Conservation (phyloP, 2,888 invertebrate genomes). For the Diachrysia chrysitis region DNA sequence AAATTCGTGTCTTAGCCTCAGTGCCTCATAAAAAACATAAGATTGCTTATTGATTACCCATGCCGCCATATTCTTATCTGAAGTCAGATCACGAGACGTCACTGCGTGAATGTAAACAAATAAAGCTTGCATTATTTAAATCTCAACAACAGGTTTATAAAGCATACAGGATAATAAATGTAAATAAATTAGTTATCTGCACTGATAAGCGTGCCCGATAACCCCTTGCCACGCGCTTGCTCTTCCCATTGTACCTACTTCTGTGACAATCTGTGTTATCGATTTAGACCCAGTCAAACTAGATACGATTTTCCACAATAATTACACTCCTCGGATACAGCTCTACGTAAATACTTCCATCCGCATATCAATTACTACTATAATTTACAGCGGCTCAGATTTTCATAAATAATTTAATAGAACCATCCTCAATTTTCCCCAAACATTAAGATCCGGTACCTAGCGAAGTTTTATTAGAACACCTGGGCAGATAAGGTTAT, state of each 20-base stretch:
- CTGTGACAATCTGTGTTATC: conserved; percentile 26
- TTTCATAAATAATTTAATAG: not conserved
- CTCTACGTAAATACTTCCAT: no score
- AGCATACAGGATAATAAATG: conserved; percentile 47
- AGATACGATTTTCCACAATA: conserved; percentile 1
- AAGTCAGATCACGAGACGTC: conserved; percentile 18
- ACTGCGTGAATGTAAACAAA: conserved; percentile 18
- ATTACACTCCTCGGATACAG: not conserved
- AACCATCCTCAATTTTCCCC: not conserved
- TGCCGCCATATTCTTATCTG: conserved; percentile 12
- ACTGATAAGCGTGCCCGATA: conserved; percentile 52
- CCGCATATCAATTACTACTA: not conserved
- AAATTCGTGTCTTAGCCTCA: not conserved
- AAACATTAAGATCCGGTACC: not conserved
- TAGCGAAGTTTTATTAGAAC: conserved; percentile 13
- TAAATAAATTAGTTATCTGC: conserved; percentile 50
- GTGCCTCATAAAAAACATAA: not conserved
- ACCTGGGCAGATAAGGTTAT: conserved; percentile 24
- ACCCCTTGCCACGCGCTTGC: conserved; percentile 46
- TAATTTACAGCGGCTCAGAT: not conserved
- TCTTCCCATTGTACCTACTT: conserved; percentile 24
- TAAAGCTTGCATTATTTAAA: conserved; percentile 34
- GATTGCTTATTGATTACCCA: conserved; percentile 20
- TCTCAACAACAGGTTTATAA: conserved; percentile 44
- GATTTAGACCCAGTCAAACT: conserved; percentile 17